Conservation (phyloP, 2,113 vertebrate species). For the Pachyramphus minor region DNA sequence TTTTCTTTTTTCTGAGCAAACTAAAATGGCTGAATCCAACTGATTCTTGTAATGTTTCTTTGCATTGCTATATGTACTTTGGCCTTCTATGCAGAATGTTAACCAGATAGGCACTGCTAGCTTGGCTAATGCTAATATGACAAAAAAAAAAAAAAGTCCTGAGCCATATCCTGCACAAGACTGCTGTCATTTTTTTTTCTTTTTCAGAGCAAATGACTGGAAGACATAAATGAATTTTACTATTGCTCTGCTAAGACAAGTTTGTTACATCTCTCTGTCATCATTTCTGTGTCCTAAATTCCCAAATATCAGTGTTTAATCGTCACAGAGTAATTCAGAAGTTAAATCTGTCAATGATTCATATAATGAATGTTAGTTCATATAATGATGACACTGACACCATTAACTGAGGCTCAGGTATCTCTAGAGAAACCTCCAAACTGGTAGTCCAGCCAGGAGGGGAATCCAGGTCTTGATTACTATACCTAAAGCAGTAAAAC, state of each 20-base stretch:
- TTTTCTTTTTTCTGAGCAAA: not conserved
- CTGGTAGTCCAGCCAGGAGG: not conserved
- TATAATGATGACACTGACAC: not conserved
- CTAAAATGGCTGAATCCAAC: not conserved
- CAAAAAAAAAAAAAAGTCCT: not conserved
- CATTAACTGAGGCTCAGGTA: not conserved
- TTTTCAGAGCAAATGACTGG: not conserved
- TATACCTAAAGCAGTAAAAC: not conserved
- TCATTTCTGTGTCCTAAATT: not conserved
- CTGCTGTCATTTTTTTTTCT: not conserved
- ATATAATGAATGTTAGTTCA: no score
- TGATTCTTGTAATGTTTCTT: not conserved
- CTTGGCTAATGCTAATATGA: not conserved
- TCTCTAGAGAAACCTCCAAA: not conserved
- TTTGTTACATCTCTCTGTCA: not conserved
- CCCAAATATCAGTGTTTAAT: not conserved
- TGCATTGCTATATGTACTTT: not conserved
- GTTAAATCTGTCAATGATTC: not conserved
- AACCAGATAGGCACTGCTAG: not conserved
- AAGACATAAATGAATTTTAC: not conserved
- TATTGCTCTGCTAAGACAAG: not conserved
- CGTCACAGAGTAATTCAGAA: not conserved
- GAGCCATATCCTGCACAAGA: not conserved
- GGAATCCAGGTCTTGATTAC: not conserved
- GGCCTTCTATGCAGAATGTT: not conserved